Evolutionary conservation across 2,113 vertebrate species (phyloP), one percentile per base, ranked within the genome.

Genomic region (Scomber colias): DNA sequence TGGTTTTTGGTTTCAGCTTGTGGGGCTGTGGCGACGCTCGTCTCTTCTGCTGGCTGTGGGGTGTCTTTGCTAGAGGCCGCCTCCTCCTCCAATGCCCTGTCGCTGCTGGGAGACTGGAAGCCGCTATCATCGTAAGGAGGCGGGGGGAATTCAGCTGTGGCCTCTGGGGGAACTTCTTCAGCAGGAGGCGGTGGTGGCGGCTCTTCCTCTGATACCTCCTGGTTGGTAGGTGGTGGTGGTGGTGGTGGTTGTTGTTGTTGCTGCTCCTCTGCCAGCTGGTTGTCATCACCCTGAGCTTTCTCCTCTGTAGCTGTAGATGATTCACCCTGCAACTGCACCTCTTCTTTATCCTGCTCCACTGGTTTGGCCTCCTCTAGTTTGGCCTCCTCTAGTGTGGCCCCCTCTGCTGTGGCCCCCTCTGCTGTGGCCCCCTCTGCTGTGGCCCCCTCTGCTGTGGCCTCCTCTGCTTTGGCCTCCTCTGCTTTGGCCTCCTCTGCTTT

Each of bases 41-140:
- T 35, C 80, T 46, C 56, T 8, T 70, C 62, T 14, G 16, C 3
- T 24, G 55, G 2, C 19, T 35, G 66, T 0, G 78, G 81, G 17
- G n/a, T 19, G 0, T 71, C 75, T 0, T 74, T 51, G 0, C 79
- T 82, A 4, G 49, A 5, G 0, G 3, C 15, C 4, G n/a, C 50
- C 0, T 75, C 7, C n/a, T 71, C 40, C 1, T 64, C 2, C 11
- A 90, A 79, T 0, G 48, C 66, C 0, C 40, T 87, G 0, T 92
- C 80, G 0, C 50, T 46, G 0, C 82, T 69, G 0, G 87, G 84
- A 0, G 90, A 89, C 10, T 81, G 93, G 5, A 63, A 75, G 7
- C 91, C 78, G n/a, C 49, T 91, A 50, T 90, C 83, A 0, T 84
- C 17, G 0, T 67, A 88, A 4, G 81, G 85, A 70, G 72, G 66